Percentiles rank a stretch among this genome's conserved stretches.
These are phyloP conservation scores for Tuberolachnus salignus DNA, from an alignment of 2,888 invertebrate species.

Conservation along the genomic window DNA sequence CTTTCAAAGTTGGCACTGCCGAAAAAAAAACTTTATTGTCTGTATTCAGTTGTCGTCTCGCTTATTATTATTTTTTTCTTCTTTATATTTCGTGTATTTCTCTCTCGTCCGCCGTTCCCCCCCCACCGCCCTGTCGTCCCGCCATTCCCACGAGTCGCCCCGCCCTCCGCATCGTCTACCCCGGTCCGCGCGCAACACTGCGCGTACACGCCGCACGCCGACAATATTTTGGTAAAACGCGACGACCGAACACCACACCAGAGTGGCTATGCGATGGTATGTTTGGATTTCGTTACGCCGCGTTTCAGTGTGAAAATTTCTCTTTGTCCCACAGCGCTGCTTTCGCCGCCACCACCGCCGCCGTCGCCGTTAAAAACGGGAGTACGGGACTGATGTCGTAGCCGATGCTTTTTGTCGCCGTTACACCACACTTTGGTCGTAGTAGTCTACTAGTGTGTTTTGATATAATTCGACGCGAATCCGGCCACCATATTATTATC, in stretches of 20 bases:
- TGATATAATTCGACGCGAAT: background rate
- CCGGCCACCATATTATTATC: background rate
- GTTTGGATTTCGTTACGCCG: conserved; percentile 56
- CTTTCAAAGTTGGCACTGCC: conserved; percentile 57
- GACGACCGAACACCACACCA: conserved; percentile 33
- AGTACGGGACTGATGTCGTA: conserved; percentile 7
- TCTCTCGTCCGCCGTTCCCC: conserved; percentile 4
- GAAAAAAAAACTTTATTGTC: conserved; percentile 56
- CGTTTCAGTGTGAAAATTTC: conserved; percentile 56
- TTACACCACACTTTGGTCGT: background rate
- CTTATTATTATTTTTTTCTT: conserved; percentile 7
- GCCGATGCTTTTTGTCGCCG: conserved; percentile 32
- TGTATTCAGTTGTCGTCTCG: background rate
- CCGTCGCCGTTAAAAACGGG: conserved; percentile 44
- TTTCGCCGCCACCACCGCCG: conserved; percentile 48
- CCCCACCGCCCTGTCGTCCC: background rate
- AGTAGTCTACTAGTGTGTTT: background rate
- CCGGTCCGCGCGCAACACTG: background rate
- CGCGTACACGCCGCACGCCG: conserved; percentile 21
- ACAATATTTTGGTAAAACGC: conserved; percentile 47
- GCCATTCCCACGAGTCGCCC: background rate
- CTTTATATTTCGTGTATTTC: conserved; percentile 8
- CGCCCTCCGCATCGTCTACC: conserved; percentile 13
- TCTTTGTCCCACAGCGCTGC: conserved; percentile 55
- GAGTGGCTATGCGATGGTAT: conserved; percentile 53